Conservation (phyloP, 2,797 vertebrate genomes). For the Petrocephalus sullivani region DNA sequence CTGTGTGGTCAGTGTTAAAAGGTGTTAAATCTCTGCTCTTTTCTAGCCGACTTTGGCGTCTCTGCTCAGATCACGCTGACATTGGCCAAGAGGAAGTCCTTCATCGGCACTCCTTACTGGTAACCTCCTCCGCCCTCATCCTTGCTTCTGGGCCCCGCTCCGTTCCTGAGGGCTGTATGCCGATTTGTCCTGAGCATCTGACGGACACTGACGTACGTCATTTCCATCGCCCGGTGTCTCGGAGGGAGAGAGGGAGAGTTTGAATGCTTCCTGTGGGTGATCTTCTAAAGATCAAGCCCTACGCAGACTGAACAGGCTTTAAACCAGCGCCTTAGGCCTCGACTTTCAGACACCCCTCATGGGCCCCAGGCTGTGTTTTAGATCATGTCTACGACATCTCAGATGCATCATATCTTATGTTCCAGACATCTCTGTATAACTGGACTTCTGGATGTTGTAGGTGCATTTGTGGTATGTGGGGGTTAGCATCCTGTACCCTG, state of each 20-base stretch:
- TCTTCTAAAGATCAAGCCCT: background rate
- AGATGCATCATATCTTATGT: background rate
- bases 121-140: conserved; percentile 47
- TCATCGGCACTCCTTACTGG: conserved; percentile 99
- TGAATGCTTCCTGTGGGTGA: background rate
- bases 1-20: background rate
- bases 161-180: background rate
- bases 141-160: background rate
- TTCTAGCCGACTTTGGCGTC: conserved; percentile 91
- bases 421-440: background rate
- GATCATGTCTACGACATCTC: background rate
- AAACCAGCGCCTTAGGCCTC: background rate
- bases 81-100: conserved; percentile 96
- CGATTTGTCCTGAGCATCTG: background rate
- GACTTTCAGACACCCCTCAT: background rate
- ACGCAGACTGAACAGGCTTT: background rate
- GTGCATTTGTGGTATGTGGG: background rate
- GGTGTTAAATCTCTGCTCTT: conserved; percentile 18
- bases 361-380: background rate
- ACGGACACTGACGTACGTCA: background rate
- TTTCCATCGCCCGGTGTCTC: background rate
- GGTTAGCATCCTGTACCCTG: background rate
- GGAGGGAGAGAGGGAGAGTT: background rate
- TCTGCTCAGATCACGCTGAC: conserved; percentile 97
- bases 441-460: background rate